Percentiles rank a stretch among this genome's conserved stretches.
Evolutionary conservation across 2,113 vertebrate genomes (phyloP).

Genomic region (Machaerirhynchus nigripectus): DNA sequence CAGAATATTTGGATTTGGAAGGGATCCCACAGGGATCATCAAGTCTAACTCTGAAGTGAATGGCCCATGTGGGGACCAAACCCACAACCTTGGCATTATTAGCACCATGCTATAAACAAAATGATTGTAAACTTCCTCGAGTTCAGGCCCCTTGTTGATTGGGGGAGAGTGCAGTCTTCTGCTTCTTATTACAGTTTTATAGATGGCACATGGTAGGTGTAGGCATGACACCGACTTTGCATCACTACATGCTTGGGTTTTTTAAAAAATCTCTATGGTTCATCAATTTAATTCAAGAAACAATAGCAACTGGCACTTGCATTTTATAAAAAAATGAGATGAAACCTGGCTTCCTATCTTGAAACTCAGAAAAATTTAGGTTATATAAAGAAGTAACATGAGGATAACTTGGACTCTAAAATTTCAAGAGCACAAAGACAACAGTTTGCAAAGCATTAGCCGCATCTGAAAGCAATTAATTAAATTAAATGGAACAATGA

Average conservation of each 20-base stretch:
- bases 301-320: not conserved
- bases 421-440: not conserved
- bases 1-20: not conserved
- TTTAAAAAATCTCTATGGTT: not conserved
- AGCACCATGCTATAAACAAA: not conserved
- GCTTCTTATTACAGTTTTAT: not conserved
- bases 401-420: not conserved
- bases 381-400: not conserved
- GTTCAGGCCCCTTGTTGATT: not conserved
- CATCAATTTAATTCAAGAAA: not conserved
- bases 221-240: not conserved
- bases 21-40: not conserved
- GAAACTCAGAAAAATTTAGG: not conserved
- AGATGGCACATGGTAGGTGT: not conserved
- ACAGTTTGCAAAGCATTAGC: not conserved
- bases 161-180: not conserved
- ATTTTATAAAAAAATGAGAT: not conserved
- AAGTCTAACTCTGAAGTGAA: not conserved
- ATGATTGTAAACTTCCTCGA: not conserved
- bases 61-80: not conserved
- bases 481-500: not conserved
- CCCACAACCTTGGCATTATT: not conserved
- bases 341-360: rapidly evolving
- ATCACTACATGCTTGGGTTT: not conserved
- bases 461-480: not conserved